Percentiles rank a stretch among this genome's conserved stretches.
These are phyloP conservation scores for Zaprionus bogoriensis DNA, from an alignment of 2,888 invertebrate species.

Conservation along the genomic window DNA sequence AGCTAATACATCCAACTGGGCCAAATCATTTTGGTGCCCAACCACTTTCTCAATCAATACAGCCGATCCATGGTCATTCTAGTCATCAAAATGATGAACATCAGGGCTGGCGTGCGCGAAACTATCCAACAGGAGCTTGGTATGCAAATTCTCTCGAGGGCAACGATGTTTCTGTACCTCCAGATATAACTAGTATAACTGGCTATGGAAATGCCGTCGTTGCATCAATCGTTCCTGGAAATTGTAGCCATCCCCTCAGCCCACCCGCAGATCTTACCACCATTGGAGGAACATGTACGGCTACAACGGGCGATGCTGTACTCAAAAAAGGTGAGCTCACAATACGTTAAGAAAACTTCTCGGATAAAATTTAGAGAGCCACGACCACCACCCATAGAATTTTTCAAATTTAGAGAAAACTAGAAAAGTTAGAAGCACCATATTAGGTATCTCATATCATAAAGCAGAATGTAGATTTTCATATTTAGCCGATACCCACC, in stretches of 20 bases:
- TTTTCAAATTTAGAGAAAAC: too few relatives aligned
- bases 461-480: too few relatives aligned
- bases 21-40: constrained; percentile 53
- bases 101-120: constrained; percentile 77
- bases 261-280: constrained; percentile 51
- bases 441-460: too few relatives aligned
- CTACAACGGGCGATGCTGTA: constrained; percentile 64
- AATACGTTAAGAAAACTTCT: too few relatives aligned
- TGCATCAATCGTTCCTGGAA: background rate
- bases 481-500: too few relatives aligned
- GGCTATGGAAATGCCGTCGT: constrained; percentile 11
- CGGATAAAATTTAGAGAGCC: too few relatives aligned
- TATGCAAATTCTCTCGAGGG: constrained; percentile 79
- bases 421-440: too few relatives aligned
- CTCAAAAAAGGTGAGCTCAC: constrained; percentile 74
- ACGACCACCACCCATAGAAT: too few relatives aligned
- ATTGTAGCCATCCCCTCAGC: constrained; percentile 41
- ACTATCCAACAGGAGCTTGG: constrained; percentile 79
- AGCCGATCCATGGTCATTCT: constrained; percentile 29
- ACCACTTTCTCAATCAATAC: constrained; percentile 22
- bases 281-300: constrained; percentile 50
- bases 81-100: constrained; percentile 41
- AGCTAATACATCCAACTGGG: constrained; percentile 36
- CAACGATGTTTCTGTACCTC: constrained; percentile 34
- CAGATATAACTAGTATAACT: constrained; percentile 10